These are phyloP conservation scores for Limnephilus rhombicus DNA, from an alignment of 2,888 invertebrate genomes.

Conservation along the genomic window DNA sequence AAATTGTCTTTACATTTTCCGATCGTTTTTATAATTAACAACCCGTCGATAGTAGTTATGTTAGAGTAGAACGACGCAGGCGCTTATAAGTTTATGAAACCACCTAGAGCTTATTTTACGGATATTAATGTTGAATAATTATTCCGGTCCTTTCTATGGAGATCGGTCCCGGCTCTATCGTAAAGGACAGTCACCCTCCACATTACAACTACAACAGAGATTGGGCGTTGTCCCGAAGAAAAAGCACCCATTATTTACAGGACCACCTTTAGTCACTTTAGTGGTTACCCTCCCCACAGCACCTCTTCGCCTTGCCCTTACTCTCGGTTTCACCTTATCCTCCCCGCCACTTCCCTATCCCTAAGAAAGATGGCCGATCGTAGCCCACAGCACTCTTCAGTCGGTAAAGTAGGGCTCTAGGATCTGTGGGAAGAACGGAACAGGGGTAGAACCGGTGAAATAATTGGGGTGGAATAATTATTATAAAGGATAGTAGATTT, in stretches of 20 bases:
- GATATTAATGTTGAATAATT: background rate
- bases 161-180: background rate
- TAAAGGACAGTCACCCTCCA: constrained; percentile 22
- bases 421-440: background rate
- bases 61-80: background rate
- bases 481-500: background rate
- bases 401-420: background rate
- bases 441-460: background rate
- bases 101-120: background rate
- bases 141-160: background rate
- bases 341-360: background rate
- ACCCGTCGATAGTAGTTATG: background rate
- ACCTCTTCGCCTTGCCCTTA: background rate
- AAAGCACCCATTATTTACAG: constrained; percentile 34
- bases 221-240: constrained; percentile 40
- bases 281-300: background rate
- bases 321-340: background rate
- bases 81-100: background rate
- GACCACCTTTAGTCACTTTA: constrained; percentile 38
- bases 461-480: background rate
- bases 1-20: background rate
- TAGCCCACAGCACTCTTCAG: background rate
- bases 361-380: constrained; percentile 22
- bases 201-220: constrained; percentile 26
- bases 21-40: background rate